Conservation (phyloP, 2,113 vertebrate species). For the Ceyx melanurus region DNA sequence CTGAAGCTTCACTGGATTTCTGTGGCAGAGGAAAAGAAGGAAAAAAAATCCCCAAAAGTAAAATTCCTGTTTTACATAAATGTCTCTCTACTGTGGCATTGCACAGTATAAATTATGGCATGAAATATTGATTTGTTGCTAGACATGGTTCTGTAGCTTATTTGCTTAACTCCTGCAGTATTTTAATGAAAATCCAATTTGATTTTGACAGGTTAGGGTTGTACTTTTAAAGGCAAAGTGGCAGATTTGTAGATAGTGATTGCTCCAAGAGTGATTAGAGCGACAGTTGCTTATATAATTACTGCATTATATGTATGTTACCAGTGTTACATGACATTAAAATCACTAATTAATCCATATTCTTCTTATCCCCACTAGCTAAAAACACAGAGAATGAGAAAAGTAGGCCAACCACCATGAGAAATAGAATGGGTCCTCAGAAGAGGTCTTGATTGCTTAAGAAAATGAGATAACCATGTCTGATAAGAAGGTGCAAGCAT, state of each 20-base stretch:
- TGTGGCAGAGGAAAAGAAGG: not conserved
- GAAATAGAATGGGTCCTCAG: not conserved
- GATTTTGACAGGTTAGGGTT: slow-evolving; percentile 20
- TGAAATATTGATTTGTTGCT: slow-evolving; percentile 22
- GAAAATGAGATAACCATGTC: not conserved
- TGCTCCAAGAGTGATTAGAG: slow-evolving; percentile 17
- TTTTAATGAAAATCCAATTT: slow-evolving; percentile 39
- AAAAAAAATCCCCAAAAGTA: not conserved
- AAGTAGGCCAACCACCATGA: not conserved
- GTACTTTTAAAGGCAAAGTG: slow-evolving; percentile 26
- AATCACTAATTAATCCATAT: not conserved
- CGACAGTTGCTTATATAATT: slow-evolving; percentile 33
- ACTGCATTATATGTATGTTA: not conserved
- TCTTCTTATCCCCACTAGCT: slow-evolving; percentile 1
- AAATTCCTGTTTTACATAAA: not conserved
- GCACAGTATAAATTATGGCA: not conserved
- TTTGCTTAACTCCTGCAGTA: not conserved
- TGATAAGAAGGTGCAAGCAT: not conserved
- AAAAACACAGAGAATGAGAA: slow-evolving; percentile 5
- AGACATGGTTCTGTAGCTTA: not conserved
- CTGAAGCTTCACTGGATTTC: not conserved
- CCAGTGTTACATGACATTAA: not conserved
- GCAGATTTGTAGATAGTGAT: slow-evolving; percentile 32
- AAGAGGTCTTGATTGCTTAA: slow-evolving; percentile 5
- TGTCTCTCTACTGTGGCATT: not conserved